A percentile compares a stretch with the other conserved stretches of the same genome.
Evolutionary conservation across 2,113 vertebrate species (phyloP).

Genomic region (Procapra przewalskii): DNA sequence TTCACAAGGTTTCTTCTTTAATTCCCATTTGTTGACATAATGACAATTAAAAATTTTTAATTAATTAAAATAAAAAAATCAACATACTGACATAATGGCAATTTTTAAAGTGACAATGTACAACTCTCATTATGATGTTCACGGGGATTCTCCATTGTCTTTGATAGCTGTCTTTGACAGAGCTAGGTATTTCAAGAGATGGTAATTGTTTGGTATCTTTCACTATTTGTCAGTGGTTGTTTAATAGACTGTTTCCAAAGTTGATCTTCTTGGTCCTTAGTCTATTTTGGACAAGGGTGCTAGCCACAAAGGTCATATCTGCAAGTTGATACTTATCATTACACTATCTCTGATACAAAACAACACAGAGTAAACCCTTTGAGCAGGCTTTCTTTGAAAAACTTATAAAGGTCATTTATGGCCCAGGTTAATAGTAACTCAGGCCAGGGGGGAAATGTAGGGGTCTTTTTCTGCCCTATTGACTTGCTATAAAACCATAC

Average conservation of each 20-base stretch:
- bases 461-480: not conserved
- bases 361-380: not conserved
- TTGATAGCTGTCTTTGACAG: not conserved
- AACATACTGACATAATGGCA: not conserved
- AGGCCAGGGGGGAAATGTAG: not conserved
- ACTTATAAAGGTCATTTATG: not conserved
- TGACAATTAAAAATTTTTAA: not conserved
- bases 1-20: not conserved
- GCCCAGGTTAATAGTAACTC: not conserved
- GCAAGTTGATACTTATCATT: constrained; percentile 1
- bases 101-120: not conserved
- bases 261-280: constrained; percentile 7
- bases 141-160: not conserved
- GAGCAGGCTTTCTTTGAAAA: constrained; percentile 41
- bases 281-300: constrained; percentile 45
- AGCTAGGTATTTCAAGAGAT: not conserved
- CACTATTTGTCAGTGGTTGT: not conserved
- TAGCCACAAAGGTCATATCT: constrained; percentile 41
- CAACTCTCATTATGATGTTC: not conserved
- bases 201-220: not conserved
- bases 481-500: not conserved
- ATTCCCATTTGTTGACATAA: not conserved
- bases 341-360: constrained; percentile 40
- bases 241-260: not conserved
- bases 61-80: not conserved